Conservation (phyloP, 1,140 invertebrate species). For the Anastrepha obliqua region DNA sequence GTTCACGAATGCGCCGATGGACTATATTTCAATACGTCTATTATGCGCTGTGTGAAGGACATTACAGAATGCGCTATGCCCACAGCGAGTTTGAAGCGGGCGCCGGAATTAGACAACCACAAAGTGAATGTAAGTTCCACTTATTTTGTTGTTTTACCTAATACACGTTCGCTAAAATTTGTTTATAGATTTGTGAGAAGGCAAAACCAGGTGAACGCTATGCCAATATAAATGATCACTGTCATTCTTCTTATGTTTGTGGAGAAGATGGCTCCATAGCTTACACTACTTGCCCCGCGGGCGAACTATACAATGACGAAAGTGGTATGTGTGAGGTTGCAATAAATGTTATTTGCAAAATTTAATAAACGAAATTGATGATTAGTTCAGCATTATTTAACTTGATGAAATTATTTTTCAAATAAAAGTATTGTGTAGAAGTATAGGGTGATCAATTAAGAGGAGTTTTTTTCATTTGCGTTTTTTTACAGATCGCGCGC, state of each 20-base stretch:
- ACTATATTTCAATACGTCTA: slow-evolving; percentile 41
- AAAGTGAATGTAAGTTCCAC: not conserved
- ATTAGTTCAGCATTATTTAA: no score
- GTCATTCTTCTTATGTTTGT: slow-evolving; percentile 55
- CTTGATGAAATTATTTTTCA: no score
- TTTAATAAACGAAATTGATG: not conserved
- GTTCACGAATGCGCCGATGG: slow-evolving; percentile 56
- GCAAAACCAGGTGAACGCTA: not conserved
- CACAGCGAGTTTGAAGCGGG: not conserved
- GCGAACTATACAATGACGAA: slow-evolving; percentile 21
- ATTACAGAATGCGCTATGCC: slow-evolving; percentile 49
- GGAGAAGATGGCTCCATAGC: not conserved
- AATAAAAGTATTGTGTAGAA: no score
- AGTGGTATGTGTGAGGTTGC: not conserved
- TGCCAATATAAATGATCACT: slow-evolving; percentile 38
- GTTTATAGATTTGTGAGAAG: slow-evolving; percentile 7
- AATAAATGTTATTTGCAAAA: slow-evolving; percentile 25
- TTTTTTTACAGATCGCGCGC: no score
- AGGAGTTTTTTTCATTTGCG: no score
- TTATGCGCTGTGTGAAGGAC: slow-evolving; percentile 50
- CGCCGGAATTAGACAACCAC: not conserved
- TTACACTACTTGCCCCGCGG: slow-evolving; percentile 4
- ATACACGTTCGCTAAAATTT: not conserved
- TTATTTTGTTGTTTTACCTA: not conserved
- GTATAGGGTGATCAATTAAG: no score